Conservation (phyloP, 2,113 vertebrate genomes). For the Atrichornis clamosus region DNA sequence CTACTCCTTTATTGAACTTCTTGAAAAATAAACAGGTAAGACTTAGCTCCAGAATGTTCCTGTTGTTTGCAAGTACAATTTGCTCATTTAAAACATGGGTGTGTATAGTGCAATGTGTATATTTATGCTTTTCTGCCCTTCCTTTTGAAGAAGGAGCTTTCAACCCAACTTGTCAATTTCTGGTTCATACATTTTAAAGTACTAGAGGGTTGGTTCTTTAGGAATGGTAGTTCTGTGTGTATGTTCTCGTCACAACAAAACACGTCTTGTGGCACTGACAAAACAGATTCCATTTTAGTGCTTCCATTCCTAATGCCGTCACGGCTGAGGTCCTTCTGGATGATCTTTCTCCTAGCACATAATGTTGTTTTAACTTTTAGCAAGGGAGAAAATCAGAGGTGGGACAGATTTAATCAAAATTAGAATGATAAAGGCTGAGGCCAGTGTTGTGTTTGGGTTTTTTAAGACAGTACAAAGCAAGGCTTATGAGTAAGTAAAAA, state of each 20-base stretch:
- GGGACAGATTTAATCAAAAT: neutral
- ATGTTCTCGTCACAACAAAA: neutral
- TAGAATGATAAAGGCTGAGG: neutral
- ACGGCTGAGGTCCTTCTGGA: neutral
- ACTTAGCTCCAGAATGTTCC: neutral
- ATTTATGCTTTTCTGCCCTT: neutral
- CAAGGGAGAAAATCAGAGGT: neutral
- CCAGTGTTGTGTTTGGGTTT: neutral
- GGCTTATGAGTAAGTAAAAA: neutral
- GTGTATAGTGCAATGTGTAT: neutral
- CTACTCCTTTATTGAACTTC: constrained; percentile 95
- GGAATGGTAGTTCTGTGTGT: neutral
- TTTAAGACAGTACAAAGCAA: neutral
- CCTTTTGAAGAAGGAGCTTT: neutral
- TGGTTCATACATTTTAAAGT: neutral
- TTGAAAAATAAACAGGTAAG: constrained; percentile 98
- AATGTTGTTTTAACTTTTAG: neutral
- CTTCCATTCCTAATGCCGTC: neutral
- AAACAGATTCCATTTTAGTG: neutral
- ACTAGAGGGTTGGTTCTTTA: neutral
- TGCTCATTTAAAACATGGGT: neutral
- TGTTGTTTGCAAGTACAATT: neutral
- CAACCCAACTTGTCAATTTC: neutral
- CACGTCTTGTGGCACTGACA: neutral
- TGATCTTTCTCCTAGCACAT: neutral